A percentile compares a stretch with the other conserved stretches of the same genome.
These are phyloP conservation scores for Hippocampus guttulatus DNA, from an alignment of 2,113 vertebrate species.

Conservation along the genomic window DNA sequence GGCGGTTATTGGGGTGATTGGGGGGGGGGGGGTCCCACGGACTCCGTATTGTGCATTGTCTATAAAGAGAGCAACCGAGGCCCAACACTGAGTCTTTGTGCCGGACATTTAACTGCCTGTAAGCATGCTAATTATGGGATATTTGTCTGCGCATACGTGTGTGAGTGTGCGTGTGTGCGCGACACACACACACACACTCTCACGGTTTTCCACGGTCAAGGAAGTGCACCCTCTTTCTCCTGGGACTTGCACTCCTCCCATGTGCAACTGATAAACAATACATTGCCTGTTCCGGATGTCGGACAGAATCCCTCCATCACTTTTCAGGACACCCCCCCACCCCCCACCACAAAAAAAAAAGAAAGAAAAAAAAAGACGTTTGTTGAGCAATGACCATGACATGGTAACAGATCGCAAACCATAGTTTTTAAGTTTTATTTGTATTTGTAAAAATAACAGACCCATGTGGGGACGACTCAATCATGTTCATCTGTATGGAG, in stretches of 20 bases:
- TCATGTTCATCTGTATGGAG: not conserved
- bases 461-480: not conserved
- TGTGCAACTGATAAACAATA: not conserved
- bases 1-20: constrained; percentile 47
- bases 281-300: not conserved
- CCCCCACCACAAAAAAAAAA: not conserved
- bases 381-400: not conserved
- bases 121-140: constrained; percentile 67
- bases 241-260: constrained; percentile 29
- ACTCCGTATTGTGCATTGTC: constrained; percentile 63
- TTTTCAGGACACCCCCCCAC: not conserved
- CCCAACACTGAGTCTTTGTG: constrained; percentile 64
- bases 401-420: not conserved
- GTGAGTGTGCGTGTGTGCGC: constrained; percentile 21
- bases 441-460: not conserved
- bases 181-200: not conserved
- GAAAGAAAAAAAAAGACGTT: not conserved
- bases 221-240: constrained; percentile 11
- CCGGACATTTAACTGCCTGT: constrained; percentile 58
- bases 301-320: not conserved
- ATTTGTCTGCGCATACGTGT: constrained; percentile 17
- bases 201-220: not conserved
- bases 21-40: constrained; percentile 46
- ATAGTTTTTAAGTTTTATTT: not conserved
- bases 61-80: constrained; percentile 39